Base-by-base conservation (phyloP, 1,140 invertebrate species). In the Lethocerus indicus region DNA sequence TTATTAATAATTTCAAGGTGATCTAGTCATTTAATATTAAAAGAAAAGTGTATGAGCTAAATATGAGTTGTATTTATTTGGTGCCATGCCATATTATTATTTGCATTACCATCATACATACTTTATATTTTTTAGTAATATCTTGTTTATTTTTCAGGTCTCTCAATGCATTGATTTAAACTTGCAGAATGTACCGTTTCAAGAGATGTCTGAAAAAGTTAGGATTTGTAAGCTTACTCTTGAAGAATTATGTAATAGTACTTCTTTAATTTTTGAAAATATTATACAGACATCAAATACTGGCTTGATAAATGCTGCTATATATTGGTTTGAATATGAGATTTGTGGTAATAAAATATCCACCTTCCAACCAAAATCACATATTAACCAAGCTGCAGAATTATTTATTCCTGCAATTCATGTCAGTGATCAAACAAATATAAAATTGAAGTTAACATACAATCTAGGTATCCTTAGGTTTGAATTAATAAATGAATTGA, bases 121-220 rank as follows among this genome's bases (percentile, higher is more conserved):
- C 37, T 39, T 39, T 39, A n/a, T 39, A 12, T 6, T 28, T 44
- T 16, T 44, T 26, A 25, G n/a, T n/a, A n/a, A n/a, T n/a, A 5
- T 44, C 21, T 44, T 42, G n/a, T 24, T 24, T 7, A 28, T 28
- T 3, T 44, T 28, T 14, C 25, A 44, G 42, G 42, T 44, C 21
- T 27, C 14, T 14, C 42, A 44, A 27, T 28, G 27, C 25, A 13
- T 44, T 14, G 42, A 44, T 44, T 44, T 44, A n/a, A 44, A 44
- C 3, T 16, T 44, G 12, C 23, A 44, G 18, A 28, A 44, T n/a
- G n/a, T 28, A 4, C 1, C n/a, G 21, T 44, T 5, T 44, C 4
- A 44, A 16, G 42, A 28, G 29, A 44, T 44, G 23, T 20, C n/a
- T 3, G 26, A 24, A 3, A 16, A 9, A 18, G 16, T 28, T 28